Evolutionary conservation across 2,797 vertebrate species (phyloP).

Genomic region (Fratercula arctica): DNA sequence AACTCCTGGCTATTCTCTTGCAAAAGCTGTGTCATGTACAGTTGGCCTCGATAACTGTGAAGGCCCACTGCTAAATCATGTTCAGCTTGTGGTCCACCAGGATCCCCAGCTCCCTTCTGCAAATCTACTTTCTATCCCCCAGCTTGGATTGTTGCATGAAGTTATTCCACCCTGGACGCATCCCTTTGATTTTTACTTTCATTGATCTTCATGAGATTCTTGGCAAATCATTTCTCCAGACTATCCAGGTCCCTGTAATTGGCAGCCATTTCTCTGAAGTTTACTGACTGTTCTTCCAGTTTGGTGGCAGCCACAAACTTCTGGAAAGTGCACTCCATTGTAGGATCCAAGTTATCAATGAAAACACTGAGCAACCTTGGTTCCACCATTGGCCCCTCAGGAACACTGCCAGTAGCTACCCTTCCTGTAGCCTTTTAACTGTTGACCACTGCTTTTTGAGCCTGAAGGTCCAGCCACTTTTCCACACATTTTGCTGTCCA

Average conservation of each 20-base stretch:
- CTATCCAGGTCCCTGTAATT: background rate
- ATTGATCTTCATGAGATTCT: background rate
- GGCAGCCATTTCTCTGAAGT: background rate
- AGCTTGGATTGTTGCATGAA: background rate
- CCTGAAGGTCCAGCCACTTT: background rate
- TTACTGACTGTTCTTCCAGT: background rate
- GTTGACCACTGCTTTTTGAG: background rate
- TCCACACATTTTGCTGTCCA: background rate
- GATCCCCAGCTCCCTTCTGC: background rate
- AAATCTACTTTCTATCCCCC: background rate
- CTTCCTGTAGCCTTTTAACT: background rate
- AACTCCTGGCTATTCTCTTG: background rate
- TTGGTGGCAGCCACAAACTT: background rate
- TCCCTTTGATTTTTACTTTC: background rate
- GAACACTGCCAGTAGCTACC: background rate
- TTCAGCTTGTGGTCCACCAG: background rate
- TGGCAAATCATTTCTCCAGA: background rate
- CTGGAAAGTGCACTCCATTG: background rate
- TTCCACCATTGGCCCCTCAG: background rate
- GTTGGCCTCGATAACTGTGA: background rate
- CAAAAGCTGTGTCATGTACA: background rate
- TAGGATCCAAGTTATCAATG: background rate
- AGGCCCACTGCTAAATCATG: background rate
- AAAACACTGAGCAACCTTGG: background rate
- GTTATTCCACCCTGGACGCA: background rate